Conservation (phyloP, 1,140 invertebrate species). For the Trinorchestia longiramus region DNA sequence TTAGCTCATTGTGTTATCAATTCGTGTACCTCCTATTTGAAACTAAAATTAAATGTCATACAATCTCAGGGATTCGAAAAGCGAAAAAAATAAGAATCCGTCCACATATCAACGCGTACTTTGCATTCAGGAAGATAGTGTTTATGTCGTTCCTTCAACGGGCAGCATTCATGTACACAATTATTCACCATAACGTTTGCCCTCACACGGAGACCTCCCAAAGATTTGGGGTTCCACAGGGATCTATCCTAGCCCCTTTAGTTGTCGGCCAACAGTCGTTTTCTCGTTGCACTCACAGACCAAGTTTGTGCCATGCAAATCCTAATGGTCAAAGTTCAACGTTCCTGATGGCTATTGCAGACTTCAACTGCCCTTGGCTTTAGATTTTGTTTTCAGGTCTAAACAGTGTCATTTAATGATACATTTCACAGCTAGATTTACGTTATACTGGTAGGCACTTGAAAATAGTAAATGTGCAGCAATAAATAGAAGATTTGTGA, state of each 20-base stretch:
- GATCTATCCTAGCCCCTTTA: neutral
- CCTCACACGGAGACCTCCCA: neutral
- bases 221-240: neutral
- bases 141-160: neutral
- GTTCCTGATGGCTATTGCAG: slow-evolving; percentile 10
- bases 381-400: neutral
- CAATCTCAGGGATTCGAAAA: too few relatives aligned
- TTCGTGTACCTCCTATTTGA: too few relatives aligned
- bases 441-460: neutral
- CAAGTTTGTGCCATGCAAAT: slow-evolving; percentile 2
- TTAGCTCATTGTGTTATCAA: too few relatives aligned
- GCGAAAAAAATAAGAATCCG: too few relatives aligned
- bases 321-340: slow-evolving; percentile 34
- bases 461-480: neutral
- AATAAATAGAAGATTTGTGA: neutral
- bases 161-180: neutral
- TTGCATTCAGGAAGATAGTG: neutral
- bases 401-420: neutral
- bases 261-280: neutral
- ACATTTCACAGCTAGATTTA: neutral
- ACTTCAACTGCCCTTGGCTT: slow-evolving; percentile 17
- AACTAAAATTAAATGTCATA: too few relatives aligned
- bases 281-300: slow-evolving; percentile 5
- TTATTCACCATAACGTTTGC: neutral
- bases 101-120: neutral